These are phyloP conservation scores for Platypus cylindrus DNA, from an alignment of 2,888 invertebrate genomes.

Conservation along the genomic window DNA sequence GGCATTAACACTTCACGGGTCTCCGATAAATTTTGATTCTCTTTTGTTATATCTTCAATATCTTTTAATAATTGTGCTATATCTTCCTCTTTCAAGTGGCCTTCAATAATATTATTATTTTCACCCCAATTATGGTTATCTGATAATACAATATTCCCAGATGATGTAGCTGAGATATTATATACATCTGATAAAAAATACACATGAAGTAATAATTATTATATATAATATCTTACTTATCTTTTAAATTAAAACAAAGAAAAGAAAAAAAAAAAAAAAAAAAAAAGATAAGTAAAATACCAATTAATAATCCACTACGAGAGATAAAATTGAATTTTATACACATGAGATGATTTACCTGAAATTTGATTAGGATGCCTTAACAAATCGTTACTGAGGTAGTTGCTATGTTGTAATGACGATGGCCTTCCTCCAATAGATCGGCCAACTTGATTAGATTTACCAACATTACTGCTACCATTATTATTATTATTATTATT, in stretches of 20 bases:
- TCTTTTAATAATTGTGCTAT: slow-evolving; percentile 18
- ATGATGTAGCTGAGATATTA: slow-evolving; percentile 23
- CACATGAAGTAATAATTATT: too few species aligned
- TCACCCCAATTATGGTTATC: slow-evolving; percentile 33
- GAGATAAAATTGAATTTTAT: too few species aligned
- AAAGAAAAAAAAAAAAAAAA: too few species aligned
- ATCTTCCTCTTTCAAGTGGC: slow-evolving; percentile 9
- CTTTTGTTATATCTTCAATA: slow-evolving; percentile 57
- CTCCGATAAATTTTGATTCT: slow-evolving; percentile 26
- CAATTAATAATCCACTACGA: too few species aligned
- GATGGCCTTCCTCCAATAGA: too few species aligned
- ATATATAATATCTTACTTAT: too few species aligned
- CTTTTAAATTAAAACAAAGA: too few species aligned
- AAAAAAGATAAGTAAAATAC: too few species aligned
- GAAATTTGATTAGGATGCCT: slow-evolving; percentile 23
- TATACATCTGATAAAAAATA: slow-evolving; percentile 5
- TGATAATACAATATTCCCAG: too few species aligned
- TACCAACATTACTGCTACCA: slow-evolving; percentile 24
- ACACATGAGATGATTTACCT: too few species aligned
- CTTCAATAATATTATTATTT: slow-evolving; percentile 18
- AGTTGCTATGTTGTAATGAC: slow-evolving; percentile 30
- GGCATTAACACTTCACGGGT: slow-evolving; percentile 19
- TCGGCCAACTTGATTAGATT: too few species aligned
- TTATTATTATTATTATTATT: slow-evolving; percentile 8
- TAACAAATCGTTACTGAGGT: slow-evolving; percentile 33